Base-by-base conservation (phyloP, 2,797 vertebrate species). In the Oreochromis grahami region DNA sequence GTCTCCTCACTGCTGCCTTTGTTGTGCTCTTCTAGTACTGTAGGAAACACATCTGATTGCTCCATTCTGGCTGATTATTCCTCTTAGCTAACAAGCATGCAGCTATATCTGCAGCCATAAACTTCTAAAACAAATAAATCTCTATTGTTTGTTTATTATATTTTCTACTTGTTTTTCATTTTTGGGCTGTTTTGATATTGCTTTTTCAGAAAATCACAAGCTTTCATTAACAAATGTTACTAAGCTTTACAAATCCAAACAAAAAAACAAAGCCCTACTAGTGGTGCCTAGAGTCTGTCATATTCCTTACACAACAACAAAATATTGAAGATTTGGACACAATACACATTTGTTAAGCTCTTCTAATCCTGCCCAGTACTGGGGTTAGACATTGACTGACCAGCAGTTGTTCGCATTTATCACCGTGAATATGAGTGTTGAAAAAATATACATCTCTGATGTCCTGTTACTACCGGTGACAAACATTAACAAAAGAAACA, bases 181-280 rank as follows among this genome's bases (percentile, higher is more conserved):
- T 82, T 83, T 84, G 83, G 77, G 63, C 65, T 82, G 86, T 65
- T 85, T 88, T 84, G 78, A 80, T 91, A 86, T 89, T 91, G 89
- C 55, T 68, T 86, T 84, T 82, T 76, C 29, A 77, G 72, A 77
- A 58, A 83, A 79, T 63, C 77, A 32, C 43, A 80, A n/a, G 1
- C 34, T 74, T 24, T 24, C 24, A 24, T 80, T 12, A 68, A 68
- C 36, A 82, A 82, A 79, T 77, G 56, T 51, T 55, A 51, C 36
- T 0, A 8, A 84, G 50, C 38, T 32, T 10, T 56, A 56, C 14
- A 29, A 56, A 65, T 41, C 52, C 41, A 76, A 83, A 77, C 76
- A 21, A 24, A 77, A 60, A n/a, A 60, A 24, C 19, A 80, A 26
- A 68, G 32, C 65, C 19, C 48, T 21, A 13, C 7, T 45, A 45